A percentile compares a stretch with the other conserved stretches of the same genome.
Evolutionary conservation across 2,888 invertebrate species (phyloP).

Genomic region (Vesta saturnalis): DNA sequence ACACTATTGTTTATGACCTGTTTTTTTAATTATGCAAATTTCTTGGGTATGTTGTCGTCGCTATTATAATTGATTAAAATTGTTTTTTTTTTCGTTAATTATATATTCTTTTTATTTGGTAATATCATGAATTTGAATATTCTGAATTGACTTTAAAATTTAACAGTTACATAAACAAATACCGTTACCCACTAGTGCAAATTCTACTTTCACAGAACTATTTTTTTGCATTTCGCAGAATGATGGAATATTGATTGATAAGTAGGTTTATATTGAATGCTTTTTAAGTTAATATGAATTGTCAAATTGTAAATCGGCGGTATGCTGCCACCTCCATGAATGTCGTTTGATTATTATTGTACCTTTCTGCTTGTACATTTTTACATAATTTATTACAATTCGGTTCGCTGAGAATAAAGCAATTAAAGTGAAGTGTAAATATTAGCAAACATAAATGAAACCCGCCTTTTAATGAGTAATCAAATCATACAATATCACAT

Average conservation of each 20-base stretch:
- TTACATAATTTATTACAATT: no score
- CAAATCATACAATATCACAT: neutral
- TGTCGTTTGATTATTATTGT: no score
- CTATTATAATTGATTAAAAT: neutral
- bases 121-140: neutral
- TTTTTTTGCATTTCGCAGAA: no score
- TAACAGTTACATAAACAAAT: no score
- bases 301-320: no score
- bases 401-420: no score
- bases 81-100: neutral
- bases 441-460: no score
- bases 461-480: no score
- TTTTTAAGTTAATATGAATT: constrained; percentile 1
- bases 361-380: no score
- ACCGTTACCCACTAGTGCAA: neutral
- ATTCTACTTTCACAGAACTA: neutral
- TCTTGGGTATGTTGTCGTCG: neutral
- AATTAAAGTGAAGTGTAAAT: no score
- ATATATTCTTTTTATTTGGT: neutral
- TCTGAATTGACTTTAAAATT: neutral
- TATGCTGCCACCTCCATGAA: no score
- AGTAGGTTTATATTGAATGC: neutral
- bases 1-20: constrained; percentile 15
- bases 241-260: no score
- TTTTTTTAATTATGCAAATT: constrained; percentile 12